phyloP scores from a whole-genome alignment of 2,797 vertebrate genomes.

The Aeoliscus strigatus region DNA sequence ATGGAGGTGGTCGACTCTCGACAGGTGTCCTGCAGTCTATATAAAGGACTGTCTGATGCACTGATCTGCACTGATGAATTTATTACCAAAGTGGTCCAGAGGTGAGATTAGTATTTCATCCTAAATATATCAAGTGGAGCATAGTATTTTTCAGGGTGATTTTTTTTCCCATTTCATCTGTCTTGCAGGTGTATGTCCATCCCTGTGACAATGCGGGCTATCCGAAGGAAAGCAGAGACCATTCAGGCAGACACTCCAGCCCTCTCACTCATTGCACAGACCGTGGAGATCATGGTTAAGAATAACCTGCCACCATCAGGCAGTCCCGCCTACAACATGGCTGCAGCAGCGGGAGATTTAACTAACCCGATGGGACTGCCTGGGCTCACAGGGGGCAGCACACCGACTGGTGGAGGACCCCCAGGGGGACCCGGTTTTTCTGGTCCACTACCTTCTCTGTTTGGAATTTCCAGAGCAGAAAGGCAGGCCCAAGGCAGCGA shows the following conservation, averaged over 20 bases:
- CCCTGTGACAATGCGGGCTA: constrained; percentile 97
- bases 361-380: constrained; percentile 86
- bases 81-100: constrained; percentile 98
- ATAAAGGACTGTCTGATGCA: constrained; percentile 94
- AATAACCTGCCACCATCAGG: constrained; percentile 93
- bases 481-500: constrained; percentile 73
- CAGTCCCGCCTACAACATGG: constrained; percentile 95
- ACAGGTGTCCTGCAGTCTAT: constrained; percentile 93
- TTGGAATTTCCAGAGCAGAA: constrained; percentile 79
- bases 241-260: constrained; percentile 98
- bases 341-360: constrained; percentile 71
- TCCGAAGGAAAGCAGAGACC: constrained; percentile 96
- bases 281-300: constrained; percentile 98
- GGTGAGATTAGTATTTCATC: constrained; percentile 68
- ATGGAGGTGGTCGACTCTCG: constrained; percentile 97
- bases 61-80: constrained; percentile 98
- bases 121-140: too few species aligned
- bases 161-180: neutral
- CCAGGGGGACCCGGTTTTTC: constrained; percentile 76
- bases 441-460: constrained; percentile 85
- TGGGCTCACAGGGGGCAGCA: constrained; percentile 77
- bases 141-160: neutral
- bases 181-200: constrained; percentile 93
- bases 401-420: constrained; percentile 76
- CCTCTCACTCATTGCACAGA: constrained; percentile 94